phyloP scores from a whole-genome alignment of 2,888 invertebrate genomes.

The Ectropis crepuscularia region DNA sequence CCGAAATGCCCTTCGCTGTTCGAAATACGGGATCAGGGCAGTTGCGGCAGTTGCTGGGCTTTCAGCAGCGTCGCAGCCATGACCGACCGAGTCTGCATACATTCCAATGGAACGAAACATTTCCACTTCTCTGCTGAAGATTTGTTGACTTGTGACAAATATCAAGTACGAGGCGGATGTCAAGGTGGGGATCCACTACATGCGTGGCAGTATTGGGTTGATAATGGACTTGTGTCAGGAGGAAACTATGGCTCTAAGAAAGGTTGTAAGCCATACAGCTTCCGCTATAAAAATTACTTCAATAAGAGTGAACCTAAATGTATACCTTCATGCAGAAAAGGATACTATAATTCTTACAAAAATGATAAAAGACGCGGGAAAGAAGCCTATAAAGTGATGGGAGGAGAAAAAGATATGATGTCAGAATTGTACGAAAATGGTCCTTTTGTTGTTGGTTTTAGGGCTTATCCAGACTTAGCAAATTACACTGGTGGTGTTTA shows the following conservation, averaged over 20 bases:
- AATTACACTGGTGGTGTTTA: slow-evolving; percentile 2
- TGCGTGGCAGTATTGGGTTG: background rate
- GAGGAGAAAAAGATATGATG: background rate
- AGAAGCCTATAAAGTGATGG: background rate
- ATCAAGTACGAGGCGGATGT: background rate
- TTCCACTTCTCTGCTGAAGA: too few species aligned
- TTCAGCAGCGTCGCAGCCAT: too few species aligned
- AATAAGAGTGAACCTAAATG: too few species aligned
- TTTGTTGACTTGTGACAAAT: too few species aligned
- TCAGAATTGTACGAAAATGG: background rate
- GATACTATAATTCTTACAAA: background rate
- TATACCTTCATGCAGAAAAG: background rate
- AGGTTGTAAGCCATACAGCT: slow-evolving; percentile 2
- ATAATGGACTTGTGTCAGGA: slow-evolving; percentile 2
- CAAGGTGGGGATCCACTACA: background rate
- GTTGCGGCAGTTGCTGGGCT: too few species aligned
- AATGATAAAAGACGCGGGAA: background rate
- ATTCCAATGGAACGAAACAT: slow-evolving; percentile 86
- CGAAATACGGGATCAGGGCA: too few species aligned
- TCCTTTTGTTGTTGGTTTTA: background rate
- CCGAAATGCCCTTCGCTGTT: too few species aligned
- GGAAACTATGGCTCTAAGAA: background rate
- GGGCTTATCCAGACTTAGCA: background rate
- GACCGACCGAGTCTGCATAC: too few species aligned
- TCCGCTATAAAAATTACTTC: too few species aligned